Base-by-base conservation (phyloP, 2,113 vertebrate genomes). In the Nothocercus nigrocapillus region DNA sequence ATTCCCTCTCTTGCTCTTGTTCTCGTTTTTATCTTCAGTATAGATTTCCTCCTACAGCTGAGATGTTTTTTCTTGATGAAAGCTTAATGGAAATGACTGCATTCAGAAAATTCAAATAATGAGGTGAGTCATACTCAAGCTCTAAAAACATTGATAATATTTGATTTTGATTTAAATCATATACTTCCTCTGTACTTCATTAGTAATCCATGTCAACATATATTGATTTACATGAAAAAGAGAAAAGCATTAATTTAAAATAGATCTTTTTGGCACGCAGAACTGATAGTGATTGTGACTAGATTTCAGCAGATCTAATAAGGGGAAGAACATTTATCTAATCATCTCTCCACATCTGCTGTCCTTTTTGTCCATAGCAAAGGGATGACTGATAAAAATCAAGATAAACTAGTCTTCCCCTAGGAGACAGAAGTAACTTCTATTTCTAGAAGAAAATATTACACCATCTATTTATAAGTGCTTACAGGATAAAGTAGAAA, bases 201-300 rank as follows among this genome's bases (percentile, higher is more conserved):
- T 91, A 64, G 44, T 49, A 51, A 89, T 18, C 49, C 4, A 28
- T 80, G 27, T 88, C 78, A 95, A 51, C 62, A 42, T 1, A 0
- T 95, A 85, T 77, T 88, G 87, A 91, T 91, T 89, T 87, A 80
- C 45, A 80, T 15, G 14, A 69, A 11, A 82, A 89, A 86, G 90
- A 40, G 14, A 77, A 54, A 91, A 93, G 36, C 63, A 85, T 42
- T 45, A 40, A 95, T 82, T 91, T 40, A 34, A 82, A 82, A 74
- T 24, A 80, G 30, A 77, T 73, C 78, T 89, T 62, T 40, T 24
- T 69, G 40, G 18, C 36, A 59, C 73, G 49, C 19, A 79, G 70
- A 91, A 22, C 3, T 76, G 15, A 45, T 27, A 45, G 51, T 8
- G 74, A 42, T 11, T 47, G 24, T 85, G n/a, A 56, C 12, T 54